These are phyloP conservation scores for Cecropterus lyciades DNA, from an alignment of 1,140 invertebrate species.

Conservation along the genomic window DNA sequence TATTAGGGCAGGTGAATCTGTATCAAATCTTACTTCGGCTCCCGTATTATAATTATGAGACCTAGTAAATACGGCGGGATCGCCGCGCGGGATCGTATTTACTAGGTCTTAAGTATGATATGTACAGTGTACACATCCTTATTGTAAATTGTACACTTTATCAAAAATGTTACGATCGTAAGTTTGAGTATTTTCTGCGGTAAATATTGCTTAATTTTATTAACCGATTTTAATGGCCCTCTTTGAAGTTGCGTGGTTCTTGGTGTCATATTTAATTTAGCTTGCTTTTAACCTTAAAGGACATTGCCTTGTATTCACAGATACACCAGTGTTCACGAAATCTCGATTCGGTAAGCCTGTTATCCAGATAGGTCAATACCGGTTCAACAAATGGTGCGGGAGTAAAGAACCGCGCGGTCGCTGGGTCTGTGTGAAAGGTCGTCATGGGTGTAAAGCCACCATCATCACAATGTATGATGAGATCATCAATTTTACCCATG, in stretches of 20 bases:
- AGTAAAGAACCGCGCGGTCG: conserved; percentile 32
- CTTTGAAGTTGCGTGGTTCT: no score
- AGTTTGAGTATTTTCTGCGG: no score
- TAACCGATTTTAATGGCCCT: no score
- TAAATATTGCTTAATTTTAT: no score
- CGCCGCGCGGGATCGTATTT: conserved; percentile 16
- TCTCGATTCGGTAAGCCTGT: conserved; percentile 49
- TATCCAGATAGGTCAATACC: conserved; percentile 44
- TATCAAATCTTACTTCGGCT: conserved; percentile 42
- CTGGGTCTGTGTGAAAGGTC: conserved; percentile 41
- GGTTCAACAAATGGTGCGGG: conserved; percentile 44
- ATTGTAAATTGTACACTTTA: no score
- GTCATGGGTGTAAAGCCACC: conserved; percentile 35
- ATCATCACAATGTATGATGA: conserved; percentile 38
- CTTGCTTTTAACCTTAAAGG: no score
- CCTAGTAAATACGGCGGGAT: no score
- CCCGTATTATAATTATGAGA: conserved; percentile 48
- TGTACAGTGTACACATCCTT: no score
- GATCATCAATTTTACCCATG: conserved; percentile 36
- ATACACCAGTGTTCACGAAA: conserved; percentile 24
- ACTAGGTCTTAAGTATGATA: no score
- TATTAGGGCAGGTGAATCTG: conserved; percentile 49
- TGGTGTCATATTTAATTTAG: no score
- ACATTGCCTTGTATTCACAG: no score
- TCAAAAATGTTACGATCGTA: no score